Base-by-base conservation (phyloP, 2,888 invertebrate species). In the Eilema caniola region DNA sequence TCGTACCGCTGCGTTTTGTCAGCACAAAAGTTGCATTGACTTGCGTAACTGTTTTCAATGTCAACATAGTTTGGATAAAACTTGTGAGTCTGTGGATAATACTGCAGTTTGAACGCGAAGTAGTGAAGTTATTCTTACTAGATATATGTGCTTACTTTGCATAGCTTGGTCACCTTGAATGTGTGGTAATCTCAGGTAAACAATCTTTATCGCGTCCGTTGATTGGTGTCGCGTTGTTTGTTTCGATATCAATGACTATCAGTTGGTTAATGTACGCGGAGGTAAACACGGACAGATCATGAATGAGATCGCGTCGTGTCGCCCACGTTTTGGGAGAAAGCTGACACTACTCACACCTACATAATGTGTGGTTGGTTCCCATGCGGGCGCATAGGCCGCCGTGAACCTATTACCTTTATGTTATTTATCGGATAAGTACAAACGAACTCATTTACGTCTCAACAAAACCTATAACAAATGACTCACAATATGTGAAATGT, bases 31-130 rank as follows among this genome's bases (percentile, higher is more conserved):
- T 88, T 88, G 86, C 85, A 86, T 83, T 79, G 81, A 85, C 93
- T 94, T 94, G 93, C 93, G 92, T 94, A 94, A 94, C 92, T 83
- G 73, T 79, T 92, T 94, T 93, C 94, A 95, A 95, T 94, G 94
- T 94, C 94, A 93, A 92, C 91, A 90, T 83, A 78, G 78, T 79
- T 78, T 70, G 81, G n/a, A 85, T 82, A 79, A 73, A 79, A 79
- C 77, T 81, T 73, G 76, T 69, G 73, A 74, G 68, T 73, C 73
- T 75, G 79, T 77, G 73, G 71, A 69, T 69, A 64, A 75, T 69
- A 72, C 76, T 71, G 74, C 68, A 76, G 73, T 75, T 67, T 77
- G 77, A 78, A 83, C 78, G 74, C 82, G 81, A 70, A 73, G 72
- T 63, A 77, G 75, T 77, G 79, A 72, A 75, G 79, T 81, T 81